phyloP scores from a whole-genome alignment of 2,113 vertebrate species.

The Tetrao urogallus region DNA sequence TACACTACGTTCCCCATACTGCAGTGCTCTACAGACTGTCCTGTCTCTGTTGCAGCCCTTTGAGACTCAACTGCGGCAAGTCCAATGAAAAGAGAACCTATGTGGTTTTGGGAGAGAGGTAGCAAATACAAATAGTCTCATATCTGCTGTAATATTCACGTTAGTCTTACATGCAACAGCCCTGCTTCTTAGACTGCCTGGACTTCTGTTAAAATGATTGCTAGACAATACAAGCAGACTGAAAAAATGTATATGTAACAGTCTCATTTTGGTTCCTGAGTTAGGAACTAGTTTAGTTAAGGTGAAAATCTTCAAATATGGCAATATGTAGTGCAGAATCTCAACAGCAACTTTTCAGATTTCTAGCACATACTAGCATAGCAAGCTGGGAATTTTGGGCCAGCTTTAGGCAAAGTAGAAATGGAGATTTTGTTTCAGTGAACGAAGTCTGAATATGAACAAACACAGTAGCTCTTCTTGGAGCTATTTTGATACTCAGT shows the following conservation, averaged over 20 bases:
- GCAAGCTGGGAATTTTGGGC: not conserved
- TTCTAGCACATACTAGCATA: not conserved
- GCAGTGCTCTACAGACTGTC: not conserved
- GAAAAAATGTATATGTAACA: not conserved
- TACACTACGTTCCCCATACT: not conserved
- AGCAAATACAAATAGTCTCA: not conserved
- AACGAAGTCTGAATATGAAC: not conserved
- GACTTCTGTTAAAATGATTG: not conserved
- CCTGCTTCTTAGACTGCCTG: not conserved
- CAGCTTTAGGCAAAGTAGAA: conserved; percentile 7
- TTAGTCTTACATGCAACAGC: not conserved
- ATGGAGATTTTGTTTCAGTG: not conserved
- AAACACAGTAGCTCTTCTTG: not conserved
- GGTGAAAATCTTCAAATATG: not conserved
- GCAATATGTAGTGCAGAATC: not conserved
- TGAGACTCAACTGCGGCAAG: not conserved
- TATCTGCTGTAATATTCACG: not conserved
- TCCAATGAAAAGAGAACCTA: not conserved
- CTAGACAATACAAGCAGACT: not conserved
- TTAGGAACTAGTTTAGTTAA: not conserved
- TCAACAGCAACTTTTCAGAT: not conserved
- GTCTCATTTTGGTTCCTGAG: not conserved
- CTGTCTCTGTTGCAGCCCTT: not conserved
- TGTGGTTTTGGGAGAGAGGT: not conserved
- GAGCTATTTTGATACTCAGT: not conserved